Percentiles rank a stretch among this genome's conserved stretches.
Evolutionary conservation across 2,888 invertebrate genomes (phyloP).

Genomic region (Rhaphigaster nebulosa): DNA sequence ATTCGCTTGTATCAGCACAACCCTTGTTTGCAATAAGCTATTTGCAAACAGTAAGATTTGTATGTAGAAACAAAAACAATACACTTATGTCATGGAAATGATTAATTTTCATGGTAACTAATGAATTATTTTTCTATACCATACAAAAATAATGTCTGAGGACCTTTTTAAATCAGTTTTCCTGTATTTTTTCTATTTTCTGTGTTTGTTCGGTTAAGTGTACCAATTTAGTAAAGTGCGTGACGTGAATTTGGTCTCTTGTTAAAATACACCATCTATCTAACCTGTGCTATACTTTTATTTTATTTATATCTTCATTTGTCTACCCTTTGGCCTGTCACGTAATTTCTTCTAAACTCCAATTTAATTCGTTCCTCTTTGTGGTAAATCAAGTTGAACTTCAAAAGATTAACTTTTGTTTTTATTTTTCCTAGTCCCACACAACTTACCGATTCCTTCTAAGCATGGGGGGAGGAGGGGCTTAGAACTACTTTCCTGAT

Average conservation of each 20-base stretch:
- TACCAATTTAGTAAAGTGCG: too few species aligned
- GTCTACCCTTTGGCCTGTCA: background rate
- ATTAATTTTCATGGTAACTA: too few species aligned
- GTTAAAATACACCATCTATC: too few species aligned
- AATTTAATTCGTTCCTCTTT: background rate
- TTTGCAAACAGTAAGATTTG: too few species aligned
- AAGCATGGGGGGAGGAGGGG: background rate
- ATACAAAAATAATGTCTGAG: too few species aligned
- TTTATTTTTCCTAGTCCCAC: background rate
- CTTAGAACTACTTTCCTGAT: constrained; percentile 25
- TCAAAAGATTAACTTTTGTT: constrained; percentile 12
- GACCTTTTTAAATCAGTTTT: background rate
- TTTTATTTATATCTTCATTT: background rate
- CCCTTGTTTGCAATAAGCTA: too few species aligned
- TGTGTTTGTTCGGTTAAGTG: too few species aligned
- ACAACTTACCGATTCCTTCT: constrained; percentile 37
- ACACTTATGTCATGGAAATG: too few species aligned
- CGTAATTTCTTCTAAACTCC: background rate
- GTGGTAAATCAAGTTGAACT: background rate
- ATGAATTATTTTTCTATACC: too few species aligned
- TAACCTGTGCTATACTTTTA: too few species aligned
- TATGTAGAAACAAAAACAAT: background rate
- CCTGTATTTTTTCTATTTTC: background rate
- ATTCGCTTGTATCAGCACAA: background rate
- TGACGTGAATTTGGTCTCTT: too few species aligned